Percentiles rank a stretch among this genome's conserved stretches.
phyloP scores from a whole-genome alignment of 2,113 vertebrate genomes.

The Anarhynchus alexandrinus region DNA sequence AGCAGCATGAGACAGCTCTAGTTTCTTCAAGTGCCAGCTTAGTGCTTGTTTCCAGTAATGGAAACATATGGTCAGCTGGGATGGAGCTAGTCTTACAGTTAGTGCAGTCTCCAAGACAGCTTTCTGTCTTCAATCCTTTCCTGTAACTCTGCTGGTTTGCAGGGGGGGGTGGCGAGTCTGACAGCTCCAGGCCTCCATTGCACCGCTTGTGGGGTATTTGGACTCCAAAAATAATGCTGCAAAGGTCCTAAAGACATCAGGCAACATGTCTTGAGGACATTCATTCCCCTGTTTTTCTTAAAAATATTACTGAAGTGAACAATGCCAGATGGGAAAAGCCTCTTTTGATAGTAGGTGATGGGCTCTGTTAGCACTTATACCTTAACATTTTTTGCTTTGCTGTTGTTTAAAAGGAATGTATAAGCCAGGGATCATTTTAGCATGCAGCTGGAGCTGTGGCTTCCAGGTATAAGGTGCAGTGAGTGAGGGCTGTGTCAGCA shows the following conservation, averaged over 20 bases:
- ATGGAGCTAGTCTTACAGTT: background rate
- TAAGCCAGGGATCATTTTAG: background rate
- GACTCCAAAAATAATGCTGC: background rate
- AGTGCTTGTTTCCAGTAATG: background rate
- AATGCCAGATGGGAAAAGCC: background rate
- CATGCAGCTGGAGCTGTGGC: background rate
- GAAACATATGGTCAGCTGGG: background rate
- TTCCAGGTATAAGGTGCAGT: background rate
- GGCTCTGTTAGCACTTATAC: background rate
- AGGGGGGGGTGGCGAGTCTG: background rate
- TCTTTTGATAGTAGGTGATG: background rate
- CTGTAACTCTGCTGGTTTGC: background rate
- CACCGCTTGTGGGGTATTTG: fast-evolving
- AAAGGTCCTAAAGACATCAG: background rate
- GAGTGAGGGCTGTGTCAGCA: background rate
- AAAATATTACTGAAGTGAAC: background rate
- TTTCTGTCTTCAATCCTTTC: background rate
- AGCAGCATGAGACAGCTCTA: background rate
- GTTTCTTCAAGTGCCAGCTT: background rate
- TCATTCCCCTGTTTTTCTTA: background rate
- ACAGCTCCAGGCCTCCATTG: background rate
- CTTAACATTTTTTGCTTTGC: background rate
- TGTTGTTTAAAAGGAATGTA: background rate
- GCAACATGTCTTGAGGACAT: background rate
- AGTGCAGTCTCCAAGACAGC: background rate